Conservation (phyloP, 2,797 vertebrate genomes). For the Anguilla megastoma region DNA sequence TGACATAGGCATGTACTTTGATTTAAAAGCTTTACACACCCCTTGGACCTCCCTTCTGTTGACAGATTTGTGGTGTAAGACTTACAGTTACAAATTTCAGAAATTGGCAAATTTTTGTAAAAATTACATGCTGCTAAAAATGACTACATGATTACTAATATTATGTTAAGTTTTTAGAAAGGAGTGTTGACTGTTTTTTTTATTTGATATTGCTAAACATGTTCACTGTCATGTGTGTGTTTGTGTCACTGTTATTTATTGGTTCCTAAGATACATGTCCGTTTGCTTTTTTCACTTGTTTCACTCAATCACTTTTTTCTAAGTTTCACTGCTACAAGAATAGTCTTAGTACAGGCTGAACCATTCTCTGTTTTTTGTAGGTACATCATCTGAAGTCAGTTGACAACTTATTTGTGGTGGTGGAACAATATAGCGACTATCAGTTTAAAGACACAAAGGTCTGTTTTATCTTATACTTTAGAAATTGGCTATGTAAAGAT, state of each 20-base stretch:
- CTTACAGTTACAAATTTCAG: background rate
- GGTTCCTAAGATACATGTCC: background rate
- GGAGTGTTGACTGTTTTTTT: background rate
- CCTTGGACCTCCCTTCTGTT: background rate
- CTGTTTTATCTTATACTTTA: constrained; percentile 37
- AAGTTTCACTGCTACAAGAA: background rate
- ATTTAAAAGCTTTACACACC: background rate
- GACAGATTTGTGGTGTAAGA: background rate
- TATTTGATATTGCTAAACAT: background rate
- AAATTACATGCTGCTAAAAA: background rate
- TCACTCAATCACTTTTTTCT: background rate
- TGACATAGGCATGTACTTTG: background rate
- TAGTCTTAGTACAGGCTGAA: background rate
- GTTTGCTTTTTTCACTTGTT: background rate
- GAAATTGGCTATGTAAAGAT: background rate
- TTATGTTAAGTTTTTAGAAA: background rate
- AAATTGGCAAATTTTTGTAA: background rate
- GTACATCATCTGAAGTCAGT: constrained; percentile 90
- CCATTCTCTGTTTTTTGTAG: constrained; percentile 59
- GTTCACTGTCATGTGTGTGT: background rate
- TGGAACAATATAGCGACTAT: constrained; percentile 85
- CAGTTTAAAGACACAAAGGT: constrained; percentile 91
- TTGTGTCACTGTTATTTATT: background rate
- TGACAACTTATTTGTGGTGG: constrained; percentile 95
- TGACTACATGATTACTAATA: background rate